Evolutionary conservation across 2,888 invertebrate species (phyloP), one percentile per base, ranked within the genome.

Genomic region (Ischnura elegans): DNA sequence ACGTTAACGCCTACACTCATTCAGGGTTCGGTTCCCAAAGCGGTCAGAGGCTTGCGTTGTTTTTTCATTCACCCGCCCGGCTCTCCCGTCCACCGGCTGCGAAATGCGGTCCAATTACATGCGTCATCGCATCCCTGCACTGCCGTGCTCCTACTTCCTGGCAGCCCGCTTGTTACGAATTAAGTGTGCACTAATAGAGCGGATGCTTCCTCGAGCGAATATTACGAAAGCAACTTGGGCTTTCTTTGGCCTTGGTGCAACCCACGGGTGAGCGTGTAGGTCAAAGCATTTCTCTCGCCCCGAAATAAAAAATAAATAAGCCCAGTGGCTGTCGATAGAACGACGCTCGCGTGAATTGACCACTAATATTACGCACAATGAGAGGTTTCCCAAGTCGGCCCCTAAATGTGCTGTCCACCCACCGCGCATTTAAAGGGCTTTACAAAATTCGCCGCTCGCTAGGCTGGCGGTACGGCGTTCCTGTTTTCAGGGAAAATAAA

Each of bases 241-340:
- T 76, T 76, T 76, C 76, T 76, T 76, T 36, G 76, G 76, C 76
- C 76, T 76, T 76, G 76, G 76, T 36, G 76, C 25, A 76, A 36
- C 29, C 76, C 76, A 13, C 76, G 76, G 13, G 76, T 13, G 76
- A 3, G 13, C 29, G 76, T 29, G 76, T 29, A 76, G 76, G 76
- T 76, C 76, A 76, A 76, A 76, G 76, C 76, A 36, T 76, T 76
- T 76, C 36, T 36, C 36, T 36, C 36, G 76, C 76, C 29, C 76
- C n/a, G 13, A 76, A 76, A 66, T 29, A 76, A 76, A 61, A 6
- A n/a, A n/a, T n/a, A n/a, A n/a, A n/a, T n/a, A n/a, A 47, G 16
- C 76, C 29, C 76, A 0, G 13, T 36, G 76, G n/a, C 8, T 76
- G 29, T 29, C 13, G 76, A 76, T 36, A 76, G 76, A 76, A 13